phyloP scores from a whole-genome alignment of 2,113 vertebrate species.

The Delphinapterus leucas region DNA sequence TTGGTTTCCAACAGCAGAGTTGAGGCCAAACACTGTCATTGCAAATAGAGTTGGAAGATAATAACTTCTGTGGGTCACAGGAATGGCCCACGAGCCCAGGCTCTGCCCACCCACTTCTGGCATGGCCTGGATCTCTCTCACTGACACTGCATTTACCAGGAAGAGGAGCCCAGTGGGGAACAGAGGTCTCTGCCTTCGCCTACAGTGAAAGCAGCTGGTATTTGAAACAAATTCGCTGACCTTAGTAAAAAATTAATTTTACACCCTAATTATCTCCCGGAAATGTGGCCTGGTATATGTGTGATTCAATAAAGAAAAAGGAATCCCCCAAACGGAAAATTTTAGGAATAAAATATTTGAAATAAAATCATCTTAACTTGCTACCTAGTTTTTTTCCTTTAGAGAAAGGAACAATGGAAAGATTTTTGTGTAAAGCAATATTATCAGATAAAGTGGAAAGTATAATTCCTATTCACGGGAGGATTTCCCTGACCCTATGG shows the following conservation, averaged over 20 bases:
- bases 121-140: background rate
- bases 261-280: constrained; percentile 21
- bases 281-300: background rate
- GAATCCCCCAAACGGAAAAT: constrained; percentile 24
- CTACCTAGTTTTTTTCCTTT: background rate
- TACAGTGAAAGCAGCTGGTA: background rate
- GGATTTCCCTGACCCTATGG: background rate
- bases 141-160: background rate
- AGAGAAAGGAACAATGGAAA: background rate
- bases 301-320: background rate
- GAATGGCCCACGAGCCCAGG: background rate
- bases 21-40: background rate
- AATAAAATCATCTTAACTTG: background rate
- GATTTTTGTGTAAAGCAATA: background rate
- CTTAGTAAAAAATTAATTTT: constrained; percentile 51
- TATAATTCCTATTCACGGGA: background rate
- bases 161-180: background rate
- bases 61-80: background rate
- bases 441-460: background rate
- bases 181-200: background rate
- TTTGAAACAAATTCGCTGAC: background rate
- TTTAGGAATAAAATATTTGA: constrained; percentile 19
- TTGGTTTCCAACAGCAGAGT: background rate
- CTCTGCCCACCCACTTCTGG: background rate
- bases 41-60: background rate